phyloP scores from a whole-genome alignment of 2,888 invertebrate species.

The Alsophila aescularia region DNA sequence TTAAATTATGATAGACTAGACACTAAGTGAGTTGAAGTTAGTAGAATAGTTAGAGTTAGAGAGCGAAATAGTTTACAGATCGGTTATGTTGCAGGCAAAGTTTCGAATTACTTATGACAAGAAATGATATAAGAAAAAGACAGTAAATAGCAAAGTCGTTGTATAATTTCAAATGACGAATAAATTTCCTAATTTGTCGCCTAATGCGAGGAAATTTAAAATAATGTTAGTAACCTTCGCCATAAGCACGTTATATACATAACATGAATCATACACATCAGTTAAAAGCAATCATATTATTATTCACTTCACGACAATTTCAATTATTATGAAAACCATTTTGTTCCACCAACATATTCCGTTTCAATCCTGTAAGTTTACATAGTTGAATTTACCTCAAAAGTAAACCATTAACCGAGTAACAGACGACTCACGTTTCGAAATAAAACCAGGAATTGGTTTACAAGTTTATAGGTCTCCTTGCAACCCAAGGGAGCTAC shows the following conservation, averaged over 20 bases:
- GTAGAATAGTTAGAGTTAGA: no score
- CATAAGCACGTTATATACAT: no score
- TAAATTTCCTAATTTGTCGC: no score
- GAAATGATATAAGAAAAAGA: neutral
- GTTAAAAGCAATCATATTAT: no score
- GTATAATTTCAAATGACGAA: no score
- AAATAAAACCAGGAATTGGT: constrained; percentile 33
- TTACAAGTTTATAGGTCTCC: constrained; percentile 37
- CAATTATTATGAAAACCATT: neutral
- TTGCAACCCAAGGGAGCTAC: constrained; percentile 32
- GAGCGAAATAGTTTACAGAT: no score
- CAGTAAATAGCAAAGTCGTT: no score
- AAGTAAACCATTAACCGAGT: constrained; percentile 17
- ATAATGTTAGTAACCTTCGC: no score
- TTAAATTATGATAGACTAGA: neutral
- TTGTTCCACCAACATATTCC: neutral
- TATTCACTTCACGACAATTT: no score
- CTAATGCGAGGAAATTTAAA: no score
- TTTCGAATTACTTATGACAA: neutral
- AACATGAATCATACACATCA: no score
- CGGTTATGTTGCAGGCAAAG: neutral
- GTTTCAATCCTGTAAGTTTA: neutral
- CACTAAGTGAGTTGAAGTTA: constrained; percentile 4
- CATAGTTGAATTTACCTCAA: constrained; percentile 11
- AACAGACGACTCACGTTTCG: constrained; percentile 13